These are phyloP conservation scores for Varanus salvator DNA, from an alignment of 2,113 vertebrate species.

Conservation along the genomic window DNA sequence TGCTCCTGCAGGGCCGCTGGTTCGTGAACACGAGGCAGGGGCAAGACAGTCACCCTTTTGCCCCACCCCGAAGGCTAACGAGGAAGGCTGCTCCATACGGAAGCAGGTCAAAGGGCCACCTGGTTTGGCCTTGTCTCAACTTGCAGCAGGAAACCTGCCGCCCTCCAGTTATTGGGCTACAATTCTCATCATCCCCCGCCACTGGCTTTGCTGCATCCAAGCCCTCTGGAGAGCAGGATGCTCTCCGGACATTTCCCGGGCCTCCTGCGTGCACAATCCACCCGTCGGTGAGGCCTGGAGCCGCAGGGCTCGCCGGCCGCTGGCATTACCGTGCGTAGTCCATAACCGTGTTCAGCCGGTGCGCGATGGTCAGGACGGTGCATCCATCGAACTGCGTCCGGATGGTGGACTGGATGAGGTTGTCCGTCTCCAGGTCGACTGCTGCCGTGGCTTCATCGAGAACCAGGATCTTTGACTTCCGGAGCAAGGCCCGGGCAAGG, in stretches of 20 bases:
- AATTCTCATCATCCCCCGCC: no score
- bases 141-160: no score
- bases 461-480: slow-evolving; percentile 94
- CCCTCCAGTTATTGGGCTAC: no score
- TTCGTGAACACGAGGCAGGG: background rate
- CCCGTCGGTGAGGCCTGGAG: no score
- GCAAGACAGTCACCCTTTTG: background rate
- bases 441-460: slow-evolving; percentile 96
- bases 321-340: slow-evolving; percentile 88
- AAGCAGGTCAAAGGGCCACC: no score
- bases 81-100: no score
- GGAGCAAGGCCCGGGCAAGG: slow-evolving; percentile 91
- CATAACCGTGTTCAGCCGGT: slow-evolving; percentile 95
- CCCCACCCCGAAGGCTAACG: no score
- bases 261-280: no score
- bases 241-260: no score
- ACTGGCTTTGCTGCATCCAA: no score
- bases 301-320: background rate
- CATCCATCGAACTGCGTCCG: slow-evolving; percentile 90
- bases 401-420: slow-evolving; percentile 95
- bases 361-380: slow-evolving; percentile 95
- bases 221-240: no score
- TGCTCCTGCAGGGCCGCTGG: background rate
- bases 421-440: slow-evolving; percentile 93
- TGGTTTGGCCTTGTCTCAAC: no score